Evolutionary conservation across 2,797 vertebrate species (phyloP).

Genomic region (Helicolenus hilgendorfi): DNA sequence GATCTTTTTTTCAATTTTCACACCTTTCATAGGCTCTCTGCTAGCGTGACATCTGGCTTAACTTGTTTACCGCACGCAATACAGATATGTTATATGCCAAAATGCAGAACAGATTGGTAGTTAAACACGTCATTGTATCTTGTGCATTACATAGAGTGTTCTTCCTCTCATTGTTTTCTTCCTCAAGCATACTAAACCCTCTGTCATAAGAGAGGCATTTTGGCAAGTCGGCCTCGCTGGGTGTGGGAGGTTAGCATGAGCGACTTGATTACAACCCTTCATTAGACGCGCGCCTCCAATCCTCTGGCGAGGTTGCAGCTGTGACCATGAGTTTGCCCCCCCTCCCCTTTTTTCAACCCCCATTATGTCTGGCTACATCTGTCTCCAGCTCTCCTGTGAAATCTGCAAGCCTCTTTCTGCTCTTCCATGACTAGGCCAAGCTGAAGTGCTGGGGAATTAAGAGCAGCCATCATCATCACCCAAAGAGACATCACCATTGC

Average conservation of each 20-base stretch:
- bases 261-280: slow-evolving; percentile 84
- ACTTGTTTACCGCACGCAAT: slow-evolving; percentile 14
- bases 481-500: slow-evolving; percentile 58
- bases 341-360: slow-evolving; percentile 33
- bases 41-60: slow-evolving; percentile 40
- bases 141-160: slow-evolving; percentile 24
- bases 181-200: slow-evolving; percentile 18
- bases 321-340: slow-evolving; percentile 67
- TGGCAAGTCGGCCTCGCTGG: slow-evolving; percentile 69
- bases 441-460: slow-evolving; percentile 51
- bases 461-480: slow-evolving; percentile 62
- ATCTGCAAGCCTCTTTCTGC: slow-evolving; percentile 49
- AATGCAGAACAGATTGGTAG: slow-evolving; percentile 58
- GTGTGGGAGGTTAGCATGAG: slow-evolving; percentile 80
- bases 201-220: slow-evolving; percentile 78
- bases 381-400: slow-evolving; percentile 65
- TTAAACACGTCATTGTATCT: slow-evolving; percentile 35
- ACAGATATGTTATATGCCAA: slow-evolving; percentile 22
- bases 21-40: background rate
- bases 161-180: slow-evolving; percentile 50
- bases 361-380: slow-evolving; percentile 78
- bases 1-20: background rate
- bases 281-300: slow-evolving; percentile 74
- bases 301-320: slow-evolving; percentile 80
- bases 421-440: slow-evolving; percentile 69